Evolutionary conservation across 2,888 invertebrate species (phyloP).

Genomic region (Campoplex nolae): DNA sequence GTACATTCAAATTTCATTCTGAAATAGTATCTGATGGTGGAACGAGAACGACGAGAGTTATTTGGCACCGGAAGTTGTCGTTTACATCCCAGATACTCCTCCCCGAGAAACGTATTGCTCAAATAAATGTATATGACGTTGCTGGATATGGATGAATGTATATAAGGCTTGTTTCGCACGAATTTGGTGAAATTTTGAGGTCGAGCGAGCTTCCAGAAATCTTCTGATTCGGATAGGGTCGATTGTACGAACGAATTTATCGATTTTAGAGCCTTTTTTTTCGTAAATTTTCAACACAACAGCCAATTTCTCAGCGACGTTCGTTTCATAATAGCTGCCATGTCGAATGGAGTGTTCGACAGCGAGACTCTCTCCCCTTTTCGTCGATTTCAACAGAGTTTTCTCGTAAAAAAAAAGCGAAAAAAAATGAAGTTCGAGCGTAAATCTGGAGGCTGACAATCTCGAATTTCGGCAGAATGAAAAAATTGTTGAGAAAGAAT

Average conservation of each 20-base stretch:
- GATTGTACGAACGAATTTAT: not conserved
- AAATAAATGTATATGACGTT: constrained; percentile 24
- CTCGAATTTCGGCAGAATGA: not conserved
- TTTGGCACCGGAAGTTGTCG: constrained; percentile 53
- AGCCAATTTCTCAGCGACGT: not conserved
- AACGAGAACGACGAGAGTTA: constrained; percentile 33
- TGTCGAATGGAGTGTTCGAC: not conserved
- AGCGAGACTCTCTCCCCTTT: not conserved
- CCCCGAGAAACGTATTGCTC: constrained; percentile 22
- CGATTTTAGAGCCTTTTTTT: not conserved
- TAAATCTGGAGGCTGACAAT: constrained; percentile 6
- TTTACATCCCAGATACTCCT: constrained; percentile 1
- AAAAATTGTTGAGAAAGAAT: not conserved
- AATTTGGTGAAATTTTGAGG: not conserved
- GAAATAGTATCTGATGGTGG: constrained; percentile 44
- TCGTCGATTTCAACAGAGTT: not conserved
- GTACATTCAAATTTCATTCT: constrained; percentile 58
- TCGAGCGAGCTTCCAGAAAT: not conserved
- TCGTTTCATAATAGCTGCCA: not conserved
- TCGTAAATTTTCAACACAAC: not conserved
- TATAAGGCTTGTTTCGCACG: not conserved
- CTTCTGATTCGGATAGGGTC: not conserved
- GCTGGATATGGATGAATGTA: not conserved
- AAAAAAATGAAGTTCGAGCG: not conserved
- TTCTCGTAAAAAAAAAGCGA: not conserved